Evolutionary conservation across 1,140 invertebrate species (phyloP), one percentile per base, ranked within the genome.

Genomic region (Acromyrmex echinatior): DNA sequence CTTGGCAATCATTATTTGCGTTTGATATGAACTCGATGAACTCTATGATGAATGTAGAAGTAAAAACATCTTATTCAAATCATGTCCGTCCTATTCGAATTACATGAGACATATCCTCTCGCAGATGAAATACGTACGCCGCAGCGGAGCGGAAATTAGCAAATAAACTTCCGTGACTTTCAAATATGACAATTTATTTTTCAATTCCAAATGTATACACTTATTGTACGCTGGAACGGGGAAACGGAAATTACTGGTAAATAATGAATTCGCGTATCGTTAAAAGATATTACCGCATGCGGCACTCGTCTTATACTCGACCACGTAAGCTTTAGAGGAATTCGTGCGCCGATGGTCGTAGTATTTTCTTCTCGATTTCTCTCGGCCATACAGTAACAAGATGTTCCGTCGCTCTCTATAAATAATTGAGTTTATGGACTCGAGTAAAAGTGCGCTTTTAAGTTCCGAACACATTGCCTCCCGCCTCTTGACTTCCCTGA

Each of bases 351-450:
- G 12, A 35, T 74, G 12, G 16, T 31, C 35, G 49, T 16, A 65
- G 63, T 88, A 78, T 89, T 85, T 88, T 65, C 65, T 45, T 66
- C 16, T 62, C 49, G 49, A 87, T 84, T 89, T 73, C 58, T 65
- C 86, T 25, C 31, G 56, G 35, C 56, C 68, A 62, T 81, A 81
- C 6, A 60, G 68, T 39, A 16, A n/a, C 56, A 60, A 73, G 80
- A 82, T 74, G 53, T 31, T 82, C 39, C n/a, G 21, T 39, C 35
- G 51, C 53, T 53, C 85, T 84, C 73, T 70, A 63, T 88, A 88
- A 88, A 92, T 91, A 89, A 92, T 88, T 65, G 86, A 92, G 39
- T 85, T 89, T 89, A 88, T 78, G 71, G 63, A 87, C 35, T 51
- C 14, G 18, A 21, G 39, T 66, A 88, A 93, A 78, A 89, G 88